Conservation (phyloP, 30 jellyfish, hydroid and myxozoan species). For the Mastigias papua region DNA sequence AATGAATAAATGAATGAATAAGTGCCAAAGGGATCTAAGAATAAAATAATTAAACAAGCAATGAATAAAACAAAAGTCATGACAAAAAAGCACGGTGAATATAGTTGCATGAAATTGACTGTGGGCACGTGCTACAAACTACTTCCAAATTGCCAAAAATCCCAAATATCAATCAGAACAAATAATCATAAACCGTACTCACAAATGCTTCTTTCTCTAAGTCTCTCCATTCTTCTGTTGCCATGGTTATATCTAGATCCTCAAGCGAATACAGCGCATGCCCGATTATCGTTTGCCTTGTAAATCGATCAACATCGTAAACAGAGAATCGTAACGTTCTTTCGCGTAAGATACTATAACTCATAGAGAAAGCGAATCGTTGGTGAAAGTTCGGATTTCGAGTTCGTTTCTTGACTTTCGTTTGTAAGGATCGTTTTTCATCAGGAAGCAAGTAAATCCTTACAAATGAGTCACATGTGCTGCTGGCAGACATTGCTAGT, state of each 20-base stretch:
- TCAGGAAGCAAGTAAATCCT: constrained; percentile 92
- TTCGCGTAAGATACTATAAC: constrained; percentile 80
- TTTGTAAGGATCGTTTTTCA: constrained; percentile 91
- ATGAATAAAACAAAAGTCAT: too few species aligned
- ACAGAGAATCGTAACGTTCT: constrained; percentile 91
- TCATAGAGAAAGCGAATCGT: constrained; percentile 85
- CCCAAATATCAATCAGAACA: too few species aligned
- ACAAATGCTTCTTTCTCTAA: constrained; percentile 84
- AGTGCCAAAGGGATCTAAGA: background rate
- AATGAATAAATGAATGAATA: too few species aligned
- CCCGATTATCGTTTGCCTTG: constrained; percentile 90
- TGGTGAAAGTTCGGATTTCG: constrained; percentile 84
- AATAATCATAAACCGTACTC: background rate
- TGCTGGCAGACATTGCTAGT: constrained; percentile 66
- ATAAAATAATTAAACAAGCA: too few species aligned
- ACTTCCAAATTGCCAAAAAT: too few species aligned
- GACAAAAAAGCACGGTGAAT: too few species aligned
- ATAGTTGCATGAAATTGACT: too few species aligned
- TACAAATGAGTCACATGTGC: constrained; percentile 93
- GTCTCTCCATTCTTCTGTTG: constrained; percentile 81
- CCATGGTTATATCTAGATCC: constrained; percentile 79
- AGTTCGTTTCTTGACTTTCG: constrained; percentile 89
- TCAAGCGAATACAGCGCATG: constrained; percentile 89
- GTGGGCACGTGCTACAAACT: too few species aligned
- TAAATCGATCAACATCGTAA: constrained; percentile 92